Base-by-base conservation (phyloP, 2,113 vertebrate genomes). In the Hassar affinis region DNA sequence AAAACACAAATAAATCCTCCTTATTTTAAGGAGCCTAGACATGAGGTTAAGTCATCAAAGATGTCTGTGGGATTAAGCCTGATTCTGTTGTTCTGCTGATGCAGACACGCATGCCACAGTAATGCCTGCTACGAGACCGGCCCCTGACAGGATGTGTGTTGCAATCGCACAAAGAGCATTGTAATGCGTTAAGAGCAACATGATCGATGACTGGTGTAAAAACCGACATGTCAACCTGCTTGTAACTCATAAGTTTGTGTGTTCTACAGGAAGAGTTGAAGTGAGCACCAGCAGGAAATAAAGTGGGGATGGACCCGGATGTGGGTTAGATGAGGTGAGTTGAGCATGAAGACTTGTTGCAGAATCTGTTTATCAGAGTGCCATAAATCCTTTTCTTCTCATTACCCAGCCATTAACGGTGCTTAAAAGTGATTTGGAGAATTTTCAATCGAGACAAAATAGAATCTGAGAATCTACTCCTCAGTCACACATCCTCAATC, bases 251-350 rank as follows among this genome's bases (percentile, higher is more conserved):
- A 45, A 17, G 33, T 68, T 2, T 38, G 9, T 79, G 11, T 30
- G 20, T 49, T n/a, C 84, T 57, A 91, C 91, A 93, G 93, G 90
- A 94, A 94, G 87, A 87, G 86, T 89, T 62, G 82, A 91, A 89
- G 79, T 87, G 68, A 89, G 89, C 89, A 90, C 88, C 88, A 92
- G 92, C 57, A 79, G 85, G 92, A 93, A 93, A 89, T 90, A 92
- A 89, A 92, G 89, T 88, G 84, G 85, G 78, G 62, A 90, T 81
- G 84, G 79, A 91, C 81, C 86, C 90, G 91, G 91, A 93, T 93
- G 92, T 86, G 85, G 89, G 88, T 90, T 91, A 72, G 83, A 35
- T 86, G 90, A 90, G 72, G 38, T 74, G 85, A 87, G 83, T 68
- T 86, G 83, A 87, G 85, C 61, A 25, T 59, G 59, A 52, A 54